Percentiles rank a stretch among this genome's conserved stretches.
These are phyloP conservation scores for Ahaetulla prasina DNA, from an alignment of 2,113 vertebrate genomes.

Conservation along the genomic window DNA sequence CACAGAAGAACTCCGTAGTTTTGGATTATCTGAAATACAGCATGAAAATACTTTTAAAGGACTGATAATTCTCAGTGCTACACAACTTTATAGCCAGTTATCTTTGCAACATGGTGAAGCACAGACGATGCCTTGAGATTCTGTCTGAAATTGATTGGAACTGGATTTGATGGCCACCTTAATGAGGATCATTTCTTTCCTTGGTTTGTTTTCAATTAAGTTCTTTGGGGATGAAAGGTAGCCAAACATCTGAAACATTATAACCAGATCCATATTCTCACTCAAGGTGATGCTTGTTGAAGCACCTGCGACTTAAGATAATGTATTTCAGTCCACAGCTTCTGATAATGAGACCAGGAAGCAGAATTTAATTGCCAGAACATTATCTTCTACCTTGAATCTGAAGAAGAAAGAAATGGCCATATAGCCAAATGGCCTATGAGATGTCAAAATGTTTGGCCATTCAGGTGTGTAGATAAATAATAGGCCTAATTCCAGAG, in stretches of 20 bases:
- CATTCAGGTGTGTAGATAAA: background rate
- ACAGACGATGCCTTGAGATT: background rate
- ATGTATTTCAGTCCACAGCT: background rate
- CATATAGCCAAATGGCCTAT: background rate
- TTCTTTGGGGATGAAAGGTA: background rate
- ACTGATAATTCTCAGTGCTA: too few relatives aligned
- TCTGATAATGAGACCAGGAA: background rate
- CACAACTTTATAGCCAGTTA: background rate
- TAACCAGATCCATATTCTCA: background rate
- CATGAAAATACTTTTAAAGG: background rate
- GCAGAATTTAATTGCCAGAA: background rate
- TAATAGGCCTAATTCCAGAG: background rate
- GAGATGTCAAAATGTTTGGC: background rate
- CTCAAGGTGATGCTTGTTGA: background rate
- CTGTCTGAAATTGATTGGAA: background rate
- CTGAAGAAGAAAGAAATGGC: background rate
- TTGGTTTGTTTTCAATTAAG: conserved; percentile 18
- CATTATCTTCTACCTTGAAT: background rate
- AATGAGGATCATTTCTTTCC: background rate
- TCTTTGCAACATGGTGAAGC: background rate
- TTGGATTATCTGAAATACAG: background rate
- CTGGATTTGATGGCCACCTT: conserved; percentile 2
- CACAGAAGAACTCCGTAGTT: background rate
- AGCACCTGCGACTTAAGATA: background rate
- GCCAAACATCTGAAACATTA: background rate